phyloP scores from a whole-genome alignment of 2,113 vertebrate genomes.

The Chamaea fasciata region DNA sequence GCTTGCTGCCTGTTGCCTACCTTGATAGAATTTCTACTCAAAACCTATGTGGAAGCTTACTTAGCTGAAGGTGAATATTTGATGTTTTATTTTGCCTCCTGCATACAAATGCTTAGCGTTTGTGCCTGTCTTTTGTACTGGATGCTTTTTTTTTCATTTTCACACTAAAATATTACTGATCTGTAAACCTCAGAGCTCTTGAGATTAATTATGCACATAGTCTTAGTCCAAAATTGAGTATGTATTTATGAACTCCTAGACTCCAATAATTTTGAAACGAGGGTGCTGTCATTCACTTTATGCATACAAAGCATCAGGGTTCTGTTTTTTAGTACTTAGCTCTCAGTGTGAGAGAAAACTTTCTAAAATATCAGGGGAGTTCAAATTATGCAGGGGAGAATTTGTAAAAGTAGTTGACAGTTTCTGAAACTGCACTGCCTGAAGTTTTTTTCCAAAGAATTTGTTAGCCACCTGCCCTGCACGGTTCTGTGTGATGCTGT shows the following conservation, averaged over 20 bases:
- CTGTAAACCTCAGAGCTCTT: not conserved
- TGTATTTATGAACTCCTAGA: not conserved
- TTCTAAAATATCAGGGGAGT: not conserved
- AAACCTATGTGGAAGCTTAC: not conserved
- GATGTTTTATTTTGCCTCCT: not conserved
- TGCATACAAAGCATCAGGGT: not conserved
- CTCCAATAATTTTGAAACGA: accelerated
- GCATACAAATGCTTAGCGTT: accelerated
- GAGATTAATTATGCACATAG: not conserved
- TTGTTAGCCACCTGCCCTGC: not conserved
- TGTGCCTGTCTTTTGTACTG: not conserved
- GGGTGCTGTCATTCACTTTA: not conserved
- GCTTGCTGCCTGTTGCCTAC: not conserved
- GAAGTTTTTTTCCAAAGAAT: not conserved
- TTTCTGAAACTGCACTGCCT: not conserved
- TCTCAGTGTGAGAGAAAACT: not conserved
- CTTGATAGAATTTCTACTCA: not conserved
- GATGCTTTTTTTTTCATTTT: not conserved
- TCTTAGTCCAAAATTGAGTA: not conserved
- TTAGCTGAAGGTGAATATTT: not conserved
- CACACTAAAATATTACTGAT: not conserved
- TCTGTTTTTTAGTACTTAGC: not conserved
- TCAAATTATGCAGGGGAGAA: not conserved
- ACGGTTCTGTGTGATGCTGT: not conserved
- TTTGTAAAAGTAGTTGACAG: not conserved